Evolutionary conservation across 2,888 invertebrate genomes (phyloP).

Genomic region (Lasius fuliginosus): DNA sequence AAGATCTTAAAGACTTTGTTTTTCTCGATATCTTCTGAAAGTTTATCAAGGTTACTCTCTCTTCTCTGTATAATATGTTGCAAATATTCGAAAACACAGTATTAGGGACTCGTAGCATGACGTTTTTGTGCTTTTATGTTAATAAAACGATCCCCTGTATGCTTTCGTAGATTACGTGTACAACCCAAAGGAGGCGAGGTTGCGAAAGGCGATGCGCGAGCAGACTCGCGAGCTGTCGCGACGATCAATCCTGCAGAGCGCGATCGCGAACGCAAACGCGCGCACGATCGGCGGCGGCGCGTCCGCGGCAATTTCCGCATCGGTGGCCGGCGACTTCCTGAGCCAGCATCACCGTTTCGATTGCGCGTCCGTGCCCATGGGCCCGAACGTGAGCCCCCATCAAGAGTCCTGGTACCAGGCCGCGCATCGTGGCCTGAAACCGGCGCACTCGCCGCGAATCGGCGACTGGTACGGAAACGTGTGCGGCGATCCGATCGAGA

Average conservation of each 20-base stretch:
- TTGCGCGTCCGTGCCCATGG: slow-evolving; percentile 65
- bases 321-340: slow-evolving; percentile 60
- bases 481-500: slow-evolving; percentile 72
- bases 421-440: slow-evolving; percentile 59
- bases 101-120: not conserved
- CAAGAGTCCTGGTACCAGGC: slow-evolving; percentile 70
- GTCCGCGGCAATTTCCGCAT: slow-evolving; percentile 37
- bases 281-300: slow-evolving; percentile 62
- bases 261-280: slow-evolving; percentile 72
- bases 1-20: not conserved
- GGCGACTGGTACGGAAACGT: slow-evolving; percentile 69
- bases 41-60: not conserved
- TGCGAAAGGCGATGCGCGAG: slow-evolving; percentile 89
- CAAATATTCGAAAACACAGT: not conserved
- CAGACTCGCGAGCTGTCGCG: slow-evolving; percentile 87
- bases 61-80: not conserved
- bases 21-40: not conserved
- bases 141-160: slow-evolving; percentile 6
- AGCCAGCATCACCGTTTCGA: slow-evolving; percentile 73
- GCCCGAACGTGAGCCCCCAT: slow-evolving; percentile 48
- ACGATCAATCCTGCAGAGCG: slow-evolving; percentile 82
- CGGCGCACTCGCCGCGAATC: slow-evolving; percentile 67
- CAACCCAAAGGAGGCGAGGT: slow-evolving; percentile 89
- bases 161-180: slow-evolving; percentile 88
- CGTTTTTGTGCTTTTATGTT: not conserved